phyloP scores from a whole-genome alignment of 1,140 invertebrate genomes.

The Pissodes strobi region DNA sequence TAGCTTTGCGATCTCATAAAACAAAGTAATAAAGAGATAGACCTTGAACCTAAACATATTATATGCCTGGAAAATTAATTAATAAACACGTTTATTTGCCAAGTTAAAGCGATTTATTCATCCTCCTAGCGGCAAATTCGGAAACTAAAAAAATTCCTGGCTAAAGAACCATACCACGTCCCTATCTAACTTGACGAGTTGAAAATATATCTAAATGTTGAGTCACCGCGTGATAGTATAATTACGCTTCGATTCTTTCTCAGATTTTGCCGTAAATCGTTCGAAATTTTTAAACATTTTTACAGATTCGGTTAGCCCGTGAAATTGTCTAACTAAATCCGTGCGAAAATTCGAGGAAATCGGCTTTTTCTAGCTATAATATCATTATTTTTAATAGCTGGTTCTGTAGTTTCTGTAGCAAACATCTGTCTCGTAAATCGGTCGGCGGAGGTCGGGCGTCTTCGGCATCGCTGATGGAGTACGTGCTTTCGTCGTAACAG shows the following conservation, averaged over 20 bases:
- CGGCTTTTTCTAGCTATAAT: too few relatives aligned
- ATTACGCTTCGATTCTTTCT: constrained; percentile 32
- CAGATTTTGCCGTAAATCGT: constrained; percentile 28
- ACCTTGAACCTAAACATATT: constrained; percentile 41
- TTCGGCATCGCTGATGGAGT: constrained; percentile 46
- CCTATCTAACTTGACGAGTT: constrained; percentile 50
- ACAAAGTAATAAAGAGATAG: constrained; percentile 31
- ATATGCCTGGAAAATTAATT: constrained; percentile 46
- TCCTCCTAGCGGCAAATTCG: constrained; percentile 41
- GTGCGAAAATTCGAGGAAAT: constrained; percentile 39
- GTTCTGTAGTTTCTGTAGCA: constrained; percentile 39
- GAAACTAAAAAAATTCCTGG: constrained; percentile 51
- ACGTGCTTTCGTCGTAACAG: constrained; percentile 52
- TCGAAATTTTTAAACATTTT: constrained; percentile 46
- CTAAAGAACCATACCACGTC: constrained; percentile 53
- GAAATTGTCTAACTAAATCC: constrained; percentile 33
- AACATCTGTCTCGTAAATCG: constrained; percentile 45
- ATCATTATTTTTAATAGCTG: too few relatives aligned
- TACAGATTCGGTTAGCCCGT: constrained; percentile 37
- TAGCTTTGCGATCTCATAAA: constrained; percentile 4
- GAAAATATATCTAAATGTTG: constrained; percentile 50
- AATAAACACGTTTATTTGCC: constrained; percentile 37
- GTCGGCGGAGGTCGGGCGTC: constrained; percentile 41
- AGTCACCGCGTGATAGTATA: constrained; percentile 39
- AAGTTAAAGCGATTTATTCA: constrained; percentile 30